phyloP scores from a whole-genome alignment of 35 echinoderm and acorn worm species.

The Acanthaster planci region DNA sequence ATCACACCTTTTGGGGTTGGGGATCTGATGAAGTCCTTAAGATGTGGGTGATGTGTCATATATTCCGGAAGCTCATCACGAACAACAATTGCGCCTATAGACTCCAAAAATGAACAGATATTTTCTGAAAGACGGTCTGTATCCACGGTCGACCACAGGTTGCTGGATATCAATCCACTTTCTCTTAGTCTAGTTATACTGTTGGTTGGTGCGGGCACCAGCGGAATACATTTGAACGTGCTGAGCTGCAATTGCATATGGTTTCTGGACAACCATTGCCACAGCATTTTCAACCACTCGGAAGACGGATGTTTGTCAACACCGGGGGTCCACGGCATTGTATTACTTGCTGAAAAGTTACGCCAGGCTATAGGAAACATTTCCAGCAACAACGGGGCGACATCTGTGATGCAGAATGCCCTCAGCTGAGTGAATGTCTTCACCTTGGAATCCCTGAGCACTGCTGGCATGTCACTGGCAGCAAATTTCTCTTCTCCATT shows the following conservation, averaged over 20 bases:
- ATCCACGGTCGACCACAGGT: too few relatives aligned
- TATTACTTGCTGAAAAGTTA: background rate
- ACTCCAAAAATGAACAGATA: background rate
- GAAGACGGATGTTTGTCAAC: background rate
- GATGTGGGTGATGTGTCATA: background rate
- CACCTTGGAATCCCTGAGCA: background rate
- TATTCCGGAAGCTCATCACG: background rate
- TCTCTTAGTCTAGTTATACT: background rate
- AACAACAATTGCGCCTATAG: background rate
- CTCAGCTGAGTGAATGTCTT: background rate
- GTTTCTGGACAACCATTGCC: constrained; percentile 1
- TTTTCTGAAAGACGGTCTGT: background rate
- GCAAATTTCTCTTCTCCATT: background rate
- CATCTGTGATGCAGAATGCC: background rate
- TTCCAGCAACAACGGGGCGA: background rate
- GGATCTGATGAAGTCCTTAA: background rate
- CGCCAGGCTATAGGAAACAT: background rate
- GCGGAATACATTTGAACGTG: background rate
- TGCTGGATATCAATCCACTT: background rate
- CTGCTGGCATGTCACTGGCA: background rate
- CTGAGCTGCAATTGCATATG: background rate
- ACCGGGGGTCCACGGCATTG: constrained; percentile 14
- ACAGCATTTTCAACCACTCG: constrained; percentile 1
- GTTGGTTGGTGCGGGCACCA: background rate
- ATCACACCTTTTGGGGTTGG: background rate